Percentiles rank a stretch among this genome's conserved stretches.
Evolutionary conservation across 2,888 invertebrate species (phyloP).

Genomic region (Carpatolechia fugitivella): DNA sequence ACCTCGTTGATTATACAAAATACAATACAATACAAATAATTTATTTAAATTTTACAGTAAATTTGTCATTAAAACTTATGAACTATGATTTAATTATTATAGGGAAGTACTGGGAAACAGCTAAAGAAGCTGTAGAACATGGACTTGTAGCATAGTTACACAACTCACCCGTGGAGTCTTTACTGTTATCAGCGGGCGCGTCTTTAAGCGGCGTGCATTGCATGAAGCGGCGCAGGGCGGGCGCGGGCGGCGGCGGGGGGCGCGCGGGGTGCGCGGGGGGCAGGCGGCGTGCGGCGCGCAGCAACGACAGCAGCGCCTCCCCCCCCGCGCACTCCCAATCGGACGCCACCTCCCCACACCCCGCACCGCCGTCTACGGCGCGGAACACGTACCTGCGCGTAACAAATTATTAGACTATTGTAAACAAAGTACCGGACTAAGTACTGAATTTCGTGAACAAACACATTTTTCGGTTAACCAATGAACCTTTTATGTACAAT

Average conservation of each 20-base stretch:
- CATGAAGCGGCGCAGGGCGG: conserved; percentile 24
- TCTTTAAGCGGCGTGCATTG: conserved; percentile 38
- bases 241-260: conserved; percentile 22
- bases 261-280: conserved; percentile 27
- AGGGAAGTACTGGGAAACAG: too few relatives aligned
- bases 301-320: conserved; percentile 21
- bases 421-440: too few relatives aligned
- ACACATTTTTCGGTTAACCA: too few relatives aligned
- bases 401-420: too few relatives aligned
- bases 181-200: conserved; percentile 51
- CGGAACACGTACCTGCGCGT: conserved; percentile 32
- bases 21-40: too few relatives aligned
- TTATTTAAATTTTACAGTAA: too few relatives aligned
- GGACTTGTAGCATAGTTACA: neutral
- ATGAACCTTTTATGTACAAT: too few relatives aligned
- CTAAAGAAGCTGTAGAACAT: too few relatives aligned
- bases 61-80: too few relatives aligned
- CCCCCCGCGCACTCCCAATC: conserved; percentile 21
- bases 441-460: too few relatives aligned
- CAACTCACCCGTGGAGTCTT: conserved; percentile 38
- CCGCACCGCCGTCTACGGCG: conserved; percentile 31
- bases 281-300: conserved; percentile 28
- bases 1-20: too few relatives aligned
- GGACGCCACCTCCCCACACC: conserved; percentile 20
- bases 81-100: too few relatives aligned